Base-by-base conservation (phyloP, 2,797 vertebrate genomes). In the Gadopsis bispinosus region DNA sequence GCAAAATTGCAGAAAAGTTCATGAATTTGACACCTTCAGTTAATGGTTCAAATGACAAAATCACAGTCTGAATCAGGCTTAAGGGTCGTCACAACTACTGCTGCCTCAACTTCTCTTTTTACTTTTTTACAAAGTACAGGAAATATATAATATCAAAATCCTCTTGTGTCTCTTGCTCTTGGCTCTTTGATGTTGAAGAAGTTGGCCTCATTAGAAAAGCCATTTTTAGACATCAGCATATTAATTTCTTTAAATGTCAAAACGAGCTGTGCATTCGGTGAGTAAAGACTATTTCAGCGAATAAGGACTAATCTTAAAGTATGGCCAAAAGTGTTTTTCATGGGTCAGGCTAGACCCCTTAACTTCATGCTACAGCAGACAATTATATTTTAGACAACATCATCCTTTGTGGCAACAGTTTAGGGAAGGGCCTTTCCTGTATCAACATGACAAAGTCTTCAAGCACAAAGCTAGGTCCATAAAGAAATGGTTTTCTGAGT, bases 121-220 rank as follows among this genome's bases (percentile, higher is more conserved):
- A 56, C 37, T 48, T 77, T 69, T 17, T 56, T 26, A 48, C 22
- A 73, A 35, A 69, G 3, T 17, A 54, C 63, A 87, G 73, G 65
- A 80, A 74, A 64, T 64, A 55, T 5, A 11, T 45, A 43, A 71
- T 75, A 48, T 84, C 53, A 76, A 54, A 14, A 1, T 35, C 11
- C 4, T 16, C 47, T 37, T 59, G 7, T 54, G 35, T 20, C 35
- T 58, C 14, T 54, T 54, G 26, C 3, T 75, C 26, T 53, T 7
- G 13, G 8, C 1, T 59, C n/a, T 86, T 43, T 84, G 60, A 74
- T 67, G 41, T 19, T 78, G 33, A 70, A 71, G 51, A 51, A 47
- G 14, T n/a, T 64, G 54, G 67, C 51, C 69, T 81, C 41, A 60
- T 62, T 71, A 50, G 41, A 35, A 74, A 82, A 76, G 6, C 35